Conservation (phyloP, 64 coral and sea anemone species). For the Anthopleura sola region DNA sequence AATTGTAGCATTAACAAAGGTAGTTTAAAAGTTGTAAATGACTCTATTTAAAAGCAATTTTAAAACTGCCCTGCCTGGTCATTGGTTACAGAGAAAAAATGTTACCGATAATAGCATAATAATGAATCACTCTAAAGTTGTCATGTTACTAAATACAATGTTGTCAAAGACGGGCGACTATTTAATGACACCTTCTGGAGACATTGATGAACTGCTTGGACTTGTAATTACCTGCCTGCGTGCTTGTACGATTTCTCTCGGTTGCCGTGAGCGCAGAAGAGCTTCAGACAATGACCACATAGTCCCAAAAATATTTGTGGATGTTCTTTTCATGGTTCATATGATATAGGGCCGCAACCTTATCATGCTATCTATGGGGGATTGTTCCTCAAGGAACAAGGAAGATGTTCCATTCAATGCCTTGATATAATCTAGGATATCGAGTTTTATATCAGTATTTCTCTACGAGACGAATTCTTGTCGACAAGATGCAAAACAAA, state of each 20-base stretch:
- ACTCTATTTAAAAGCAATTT: conserved; percentile 11
- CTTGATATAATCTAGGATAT: not conserved
- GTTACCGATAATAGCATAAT: not conserved
- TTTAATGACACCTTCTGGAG: not conserved
- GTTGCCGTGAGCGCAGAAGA: not conserved
- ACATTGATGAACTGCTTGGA: not conserved
- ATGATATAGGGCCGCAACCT: not conserved
- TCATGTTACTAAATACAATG: not conserved
- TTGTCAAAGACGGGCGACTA: not conserved
- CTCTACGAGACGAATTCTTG: not conserved
- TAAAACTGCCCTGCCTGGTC: not conserved
- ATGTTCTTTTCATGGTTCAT: not conserved
- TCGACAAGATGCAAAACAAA: not conserved
- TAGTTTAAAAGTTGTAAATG: not conserved
- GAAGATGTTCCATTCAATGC: not conserved
- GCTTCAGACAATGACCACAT: not conserved
- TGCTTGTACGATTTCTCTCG: conserved; percentile 5
- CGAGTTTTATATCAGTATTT: not conserved
- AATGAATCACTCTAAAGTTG: not conserved
- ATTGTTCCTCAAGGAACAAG: not conserved
- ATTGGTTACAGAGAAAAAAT: not conserved
- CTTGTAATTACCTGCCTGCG: not conserved
- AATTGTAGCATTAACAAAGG: not conserved
- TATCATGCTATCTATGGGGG: not conserved
- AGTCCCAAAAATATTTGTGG: not conserved